phyloP scores from a whole-genome alignment of 2,888 invertebrate species.

The Rugalucina vietnamica region DNA sequence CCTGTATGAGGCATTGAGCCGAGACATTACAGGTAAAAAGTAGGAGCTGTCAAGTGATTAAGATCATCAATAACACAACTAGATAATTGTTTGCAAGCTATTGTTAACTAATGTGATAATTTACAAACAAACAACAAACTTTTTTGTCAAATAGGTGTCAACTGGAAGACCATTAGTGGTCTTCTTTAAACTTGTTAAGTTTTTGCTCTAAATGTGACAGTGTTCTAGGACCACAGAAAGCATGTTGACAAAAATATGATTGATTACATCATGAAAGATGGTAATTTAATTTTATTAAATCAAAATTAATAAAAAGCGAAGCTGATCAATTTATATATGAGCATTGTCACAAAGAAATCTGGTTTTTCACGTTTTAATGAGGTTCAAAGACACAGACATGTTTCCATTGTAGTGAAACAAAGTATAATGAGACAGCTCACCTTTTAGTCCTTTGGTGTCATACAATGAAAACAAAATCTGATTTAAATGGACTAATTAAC shows the following conservation, averaged over 20 bases:
- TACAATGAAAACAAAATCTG: no score
- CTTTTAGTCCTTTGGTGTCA: no score
- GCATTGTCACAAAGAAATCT: no score
- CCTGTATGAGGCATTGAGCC: neutral
- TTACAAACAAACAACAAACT: conserved; percentile 4
- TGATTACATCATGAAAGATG: neutral
- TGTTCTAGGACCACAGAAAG: neutral
- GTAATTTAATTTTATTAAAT: no score
- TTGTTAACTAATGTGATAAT: neutral
- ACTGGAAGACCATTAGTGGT: neutral
- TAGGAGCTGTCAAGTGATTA: conserved; percentile 4
- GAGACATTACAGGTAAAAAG: neutral
- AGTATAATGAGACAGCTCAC: no score
- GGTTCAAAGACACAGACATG: no score
- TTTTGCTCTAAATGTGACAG: neutral
- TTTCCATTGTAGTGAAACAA: no score
- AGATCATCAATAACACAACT: neutral
- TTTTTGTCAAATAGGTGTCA: neutral
- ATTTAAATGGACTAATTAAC: no score
- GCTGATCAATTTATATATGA: no score
- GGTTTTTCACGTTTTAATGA: no score
- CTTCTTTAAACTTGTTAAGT: neutral
- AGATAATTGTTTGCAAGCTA: neutral
- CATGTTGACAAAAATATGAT: neutral
- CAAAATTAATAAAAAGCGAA: no score